Evolutionary conservation across 2,113 vertebrate genomes (phyloP), one percentile per base, ranked within the genome.

Genomic region (Corythaeola cristata): DNA sequence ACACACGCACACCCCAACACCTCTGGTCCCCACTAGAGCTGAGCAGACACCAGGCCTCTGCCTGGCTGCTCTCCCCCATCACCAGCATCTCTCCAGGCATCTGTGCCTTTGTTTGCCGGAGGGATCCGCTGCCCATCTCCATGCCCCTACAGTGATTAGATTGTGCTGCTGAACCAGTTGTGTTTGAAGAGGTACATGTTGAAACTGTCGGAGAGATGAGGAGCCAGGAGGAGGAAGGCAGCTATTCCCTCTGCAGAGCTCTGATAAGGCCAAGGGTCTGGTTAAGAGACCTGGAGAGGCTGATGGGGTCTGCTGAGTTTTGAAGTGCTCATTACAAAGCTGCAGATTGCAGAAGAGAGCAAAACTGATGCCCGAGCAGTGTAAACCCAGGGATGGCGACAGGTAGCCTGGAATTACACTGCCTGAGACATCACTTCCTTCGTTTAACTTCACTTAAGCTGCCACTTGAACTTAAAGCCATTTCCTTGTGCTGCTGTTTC

Each of bases 221-320:
- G 88, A 73, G 37, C 44, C 84, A 32, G 3, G 71, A 75, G 59
- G 26, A 89, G 71, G 66, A 52, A 64, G 50, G 63, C 7, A 1
- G 33, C 53, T 67, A 9, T 19, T 91, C 79, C 66, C 33, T 53
- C 64, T 82, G 49, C 55, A 69, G 37, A 68, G 47, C n/a, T 81
- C 64, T 82, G 96, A 66, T 93, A 93, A 89, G 80, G 60, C 32
- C 71, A 74, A 63, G 86, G 69, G 66, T 85, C 84, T 94, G 90
- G 7, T 63, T 87, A 37, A 75, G 16, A 90, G 71, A 60, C 28
- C 37, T 33, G 84, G 60, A 91, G 35, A 37, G 71, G 12, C 33
- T 91, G 90, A 23, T 15, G 32, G 35, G 35, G 11, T 72, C 67
- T 82, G 85, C 47, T 85, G 72, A 44, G 60, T n/a, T 90, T 89